phyloP scores from a whole-genome alignment of 2,797 vertebrate species.

The Mustela erminea region DNA sequence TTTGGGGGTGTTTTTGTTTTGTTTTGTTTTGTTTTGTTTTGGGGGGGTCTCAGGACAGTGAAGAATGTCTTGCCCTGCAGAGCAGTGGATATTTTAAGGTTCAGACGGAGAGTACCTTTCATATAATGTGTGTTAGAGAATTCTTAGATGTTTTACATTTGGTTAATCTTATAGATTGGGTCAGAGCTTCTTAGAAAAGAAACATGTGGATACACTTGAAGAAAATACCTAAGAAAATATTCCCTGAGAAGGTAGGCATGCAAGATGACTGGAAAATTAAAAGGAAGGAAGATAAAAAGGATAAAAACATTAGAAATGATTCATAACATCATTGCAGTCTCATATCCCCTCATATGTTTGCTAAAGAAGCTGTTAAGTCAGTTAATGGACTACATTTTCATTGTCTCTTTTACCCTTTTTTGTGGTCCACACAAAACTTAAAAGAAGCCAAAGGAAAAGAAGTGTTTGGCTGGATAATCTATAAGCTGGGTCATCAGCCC shows the following conservation, averaged over 20 bases:
- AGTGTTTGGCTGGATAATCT: conserved; percentile 2
- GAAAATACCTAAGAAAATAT: background rate
- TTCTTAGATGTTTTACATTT: conserved; percentile 55
- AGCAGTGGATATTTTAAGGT: background rate
- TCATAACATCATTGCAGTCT: background rate
- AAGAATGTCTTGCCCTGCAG: conserved; percentile 58
- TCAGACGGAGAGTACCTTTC: background rate
- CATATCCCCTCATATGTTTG: background rate
- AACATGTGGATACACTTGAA: background rate
- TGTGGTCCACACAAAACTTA: conserved; percentile 24
- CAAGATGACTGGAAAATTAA: conserved; percentile 6
- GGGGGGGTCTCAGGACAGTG: background rate
- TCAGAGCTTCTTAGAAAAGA: conserved; percentile 39
- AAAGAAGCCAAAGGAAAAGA: conserved; percentile 9
- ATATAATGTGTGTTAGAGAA: background rate
- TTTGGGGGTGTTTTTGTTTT: background rate
- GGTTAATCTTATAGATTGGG: background rate
- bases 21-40: background rate
- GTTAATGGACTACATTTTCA: background rate
- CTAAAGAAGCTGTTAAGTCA: background rate
- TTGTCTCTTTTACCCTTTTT: background rate
- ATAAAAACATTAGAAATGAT: background rate
- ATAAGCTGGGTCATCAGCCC: background rate
- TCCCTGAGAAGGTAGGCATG: background rate
- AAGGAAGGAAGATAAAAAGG: background rate